These are phyloP conservation scores for Sipha maydis DNA, from an alignment of 2,888 invertebrate species.

Conservation along the genomic window DNA sequence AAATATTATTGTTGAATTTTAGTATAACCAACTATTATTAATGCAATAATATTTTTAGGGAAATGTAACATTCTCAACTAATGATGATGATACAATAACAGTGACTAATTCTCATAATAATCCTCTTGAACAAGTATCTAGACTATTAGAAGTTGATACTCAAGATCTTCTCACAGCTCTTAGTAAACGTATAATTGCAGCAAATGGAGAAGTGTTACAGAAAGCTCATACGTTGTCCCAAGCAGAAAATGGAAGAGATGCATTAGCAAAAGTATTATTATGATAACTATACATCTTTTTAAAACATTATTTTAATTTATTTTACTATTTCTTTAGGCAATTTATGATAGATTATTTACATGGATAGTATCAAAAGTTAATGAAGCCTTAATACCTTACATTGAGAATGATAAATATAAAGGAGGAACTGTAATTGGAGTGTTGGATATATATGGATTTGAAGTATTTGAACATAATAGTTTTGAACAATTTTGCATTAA, in stretches of 20 bases:
- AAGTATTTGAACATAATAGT: constrained; percentile 96
- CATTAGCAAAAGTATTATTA: constrained; percentile 81
- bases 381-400: constrained; percentile 78
- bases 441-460: constrained; percentile 98
- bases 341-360: constrained; percentile 92
- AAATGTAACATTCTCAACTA: constrained; percentile 72
- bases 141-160: constrained; percentile 75
- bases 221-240: constrained; percentile 88
- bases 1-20: neutral
- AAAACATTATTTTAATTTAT: constrained; percentile 21
- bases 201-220: constrained; percentile 90
- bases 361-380: constrained; percentile 95
- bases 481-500: constrained; percentile 99
- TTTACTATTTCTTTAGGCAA: constrained; percentile 73
- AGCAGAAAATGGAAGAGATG: constrained; percentile 89
- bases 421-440: constrained; percentile 85
- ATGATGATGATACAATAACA: constrained; percentile 70
- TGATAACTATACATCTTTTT: neutral
- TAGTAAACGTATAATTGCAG: constrained; percentile 89
- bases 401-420: constrained; percentile 72
- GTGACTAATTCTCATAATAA: constrained; percentile 73
- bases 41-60: constrained; percentile 69
- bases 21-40: neutral
- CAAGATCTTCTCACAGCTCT: constrained; percentile 79
- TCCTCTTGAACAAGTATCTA: constrained; percentile 72